phyloP scores from a whole-genome alignment of 2,888 invertebrate species.

The Phania funesta region DNA sequence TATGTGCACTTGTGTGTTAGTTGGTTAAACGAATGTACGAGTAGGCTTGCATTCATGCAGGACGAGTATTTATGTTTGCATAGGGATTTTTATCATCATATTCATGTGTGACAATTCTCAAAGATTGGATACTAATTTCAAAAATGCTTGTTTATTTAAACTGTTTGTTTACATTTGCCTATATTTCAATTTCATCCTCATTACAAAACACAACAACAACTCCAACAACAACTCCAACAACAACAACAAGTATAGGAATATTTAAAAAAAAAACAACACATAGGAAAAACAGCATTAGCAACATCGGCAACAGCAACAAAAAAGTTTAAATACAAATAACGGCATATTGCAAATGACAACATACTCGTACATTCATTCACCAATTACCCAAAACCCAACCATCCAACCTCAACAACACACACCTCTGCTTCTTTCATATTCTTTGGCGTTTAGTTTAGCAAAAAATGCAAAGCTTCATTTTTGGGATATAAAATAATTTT shows the following conservation, averaged over 20 bases:
- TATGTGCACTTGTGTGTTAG: neutral
- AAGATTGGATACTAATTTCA: conserved; percentile 66
- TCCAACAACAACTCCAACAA: neutral
- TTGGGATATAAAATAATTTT: too few species aligned
- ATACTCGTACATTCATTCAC: too few species aligned
- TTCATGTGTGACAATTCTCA: conserved; percentile 66
- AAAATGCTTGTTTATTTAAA: conserved; percentile 69
- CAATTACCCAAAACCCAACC: too few species aligned
- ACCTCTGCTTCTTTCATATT: too few species aligned
- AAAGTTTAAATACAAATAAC: conserved; percentile 44
- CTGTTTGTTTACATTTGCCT: conserved; percentile 71
- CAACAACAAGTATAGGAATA: neutral
- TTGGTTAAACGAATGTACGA: neutral
- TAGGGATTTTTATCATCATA: conserved; percentile 39
- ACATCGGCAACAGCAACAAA: conserved; percentile 37
- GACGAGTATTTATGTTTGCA: neutral
- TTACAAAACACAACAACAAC: conserved; percentile 61
- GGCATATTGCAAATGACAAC: conserved; percentile 32
- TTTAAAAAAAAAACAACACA: neutral
- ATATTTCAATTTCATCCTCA: conserved; percentile 74
- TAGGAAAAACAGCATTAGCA: conserved; percentile 36
- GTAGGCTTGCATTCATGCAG: neutral
- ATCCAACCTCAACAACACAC: too few species aligned
- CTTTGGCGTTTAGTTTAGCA: too few species aligned
- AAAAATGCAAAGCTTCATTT: too few species aligned